These are phyloP conservation scores for Vanessa cardui DNA, from an alignment of 2,888 invertebrate genomes.

Conservation along the genomic window DNA sequence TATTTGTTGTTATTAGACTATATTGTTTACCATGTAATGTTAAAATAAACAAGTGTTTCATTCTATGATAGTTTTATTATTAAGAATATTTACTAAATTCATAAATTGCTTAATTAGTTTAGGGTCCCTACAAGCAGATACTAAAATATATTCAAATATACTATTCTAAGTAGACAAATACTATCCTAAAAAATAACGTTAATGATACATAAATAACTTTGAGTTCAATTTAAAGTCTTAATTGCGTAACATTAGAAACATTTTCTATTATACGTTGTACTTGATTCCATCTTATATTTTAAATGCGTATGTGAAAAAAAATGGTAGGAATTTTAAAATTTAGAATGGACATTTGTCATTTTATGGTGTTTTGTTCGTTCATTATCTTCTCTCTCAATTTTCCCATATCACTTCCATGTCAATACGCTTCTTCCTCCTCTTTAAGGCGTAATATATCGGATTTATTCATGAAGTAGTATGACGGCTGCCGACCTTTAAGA, in stretches of 20 bases:
- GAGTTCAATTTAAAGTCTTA: too few relatives aligned
- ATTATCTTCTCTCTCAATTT: too few relatives aligned
- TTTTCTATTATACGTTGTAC: too few relatives aligned
- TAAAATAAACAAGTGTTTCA: slow-evolving; percentile 11
- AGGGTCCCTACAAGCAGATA: slow-evolving; percentile 46
- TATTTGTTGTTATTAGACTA: background rate
- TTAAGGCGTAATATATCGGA: slow-evolving; percentile 92
- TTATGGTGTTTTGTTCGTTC: background rate
- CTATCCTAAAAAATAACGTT: background rate
- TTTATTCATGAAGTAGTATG: slow-evolving; percentile 96
- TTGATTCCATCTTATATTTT: too few relatives aligned
- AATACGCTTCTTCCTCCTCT: slow-evolving; percentile 90
- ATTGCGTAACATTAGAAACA: too few relatives aligned
- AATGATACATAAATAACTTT: too few relatives aligned
- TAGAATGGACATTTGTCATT: too few relatives aligned
- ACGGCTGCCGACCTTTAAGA: slow-evolving; percentile 93
- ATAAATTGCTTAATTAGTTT: slow-evolving; percentile 27
- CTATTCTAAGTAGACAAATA: too few relatives aligned
- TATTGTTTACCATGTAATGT: background rate
- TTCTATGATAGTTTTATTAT: slow-evolving; percentile 29
- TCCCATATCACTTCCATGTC: slow-evolving; percentile 16
- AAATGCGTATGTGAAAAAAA: too few relatives aligned
- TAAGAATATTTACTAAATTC: slow-evolving; percentile 30
- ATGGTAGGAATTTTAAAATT: background rate
- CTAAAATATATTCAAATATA: slow-evolving; percentile 22